Evolutionary conservation across 1,140 invertebrate species (phyloP).

Genomic region (Trichonephila inaurata): DNA sequence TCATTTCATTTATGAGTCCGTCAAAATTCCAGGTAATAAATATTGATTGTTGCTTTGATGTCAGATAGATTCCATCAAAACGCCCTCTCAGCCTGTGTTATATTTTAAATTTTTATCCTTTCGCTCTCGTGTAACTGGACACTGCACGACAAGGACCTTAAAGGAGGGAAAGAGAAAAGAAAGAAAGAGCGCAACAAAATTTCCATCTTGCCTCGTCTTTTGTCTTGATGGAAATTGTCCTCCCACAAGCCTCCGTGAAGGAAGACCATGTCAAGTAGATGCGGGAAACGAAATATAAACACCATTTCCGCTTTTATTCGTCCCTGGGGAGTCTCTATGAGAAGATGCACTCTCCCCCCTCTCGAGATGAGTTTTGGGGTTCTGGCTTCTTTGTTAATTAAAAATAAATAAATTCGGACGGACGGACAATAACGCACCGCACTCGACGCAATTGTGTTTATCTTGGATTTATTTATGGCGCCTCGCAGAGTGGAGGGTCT

Average conservation of each 20-base stretch:
- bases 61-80: too few relatives aligned
- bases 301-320: constrained; percentile 68
- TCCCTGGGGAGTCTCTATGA: constrained; percentile 62
- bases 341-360: neutral
- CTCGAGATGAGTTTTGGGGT: constrained; percentile 53
- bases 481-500: constrained; percentile 45
- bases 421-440: constrained; percentile 69
- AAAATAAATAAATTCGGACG: constrained; percentile 75
- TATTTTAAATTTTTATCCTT: too few relatives aligned
- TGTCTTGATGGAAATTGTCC: constrained; percentile 43
- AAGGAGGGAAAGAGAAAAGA: neutral
- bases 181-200: neutral
- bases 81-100: neutral
- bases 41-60: too few relatives aligned
- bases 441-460: constrained; percentile 76
- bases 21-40: too few relatives aligned
- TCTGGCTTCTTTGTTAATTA: constrained; percentile 74
- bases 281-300: constrained; percentile 75
- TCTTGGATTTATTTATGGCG: constrained; percentile 75
- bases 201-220: neutral
- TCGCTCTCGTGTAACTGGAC: neutral
- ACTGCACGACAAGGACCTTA: neutral
- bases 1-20: too few relatives aligned
- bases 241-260: constrained; percentile 32
- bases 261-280: constrained; percentile 69